Base-by-base conservation (phyloP, 1,140 invertebrate species). In the Brachystomella parvula region DNA sequence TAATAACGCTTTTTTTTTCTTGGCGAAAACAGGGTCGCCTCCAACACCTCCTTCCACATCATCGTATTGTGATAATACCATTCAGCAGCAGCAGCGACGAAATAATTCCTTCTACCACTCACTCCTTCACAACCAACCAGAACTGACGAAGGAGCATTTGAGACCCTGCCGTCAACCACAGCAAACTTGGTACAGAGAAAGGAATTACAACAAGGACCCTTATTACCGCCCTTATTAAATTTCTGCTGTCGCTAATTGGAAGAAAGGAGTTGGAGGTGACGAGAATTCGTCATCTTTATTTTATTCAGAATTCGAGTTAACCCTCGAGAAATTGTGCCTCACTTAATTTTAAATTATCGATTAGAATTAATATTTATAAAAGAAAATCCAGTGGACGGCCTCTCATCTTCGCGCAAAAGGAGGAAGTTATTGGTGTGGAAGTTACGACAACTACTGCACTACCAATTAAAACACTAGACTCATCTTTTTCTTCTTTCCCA, bases 21-120 rank as follows among this genome's bases (percentile, higher is more conserved):
- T 31, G 6, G 12, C 3, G 59, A 56, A 65, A 60, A 28, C 26
- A 58, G 63, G 35, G 63, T 68, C 64, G 26, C 61, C 64, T 64
- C 69, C 72, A 30, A 57, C 64, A 44, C 32, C 61, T 47, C 61
- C 67, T 32, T 67, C 72, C 47, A 66, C 69, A 21, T 69, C 69
- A 39, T 67, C 68, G 47, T 69, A 47, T 62, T 71, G 69, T 71
- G 72, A 73, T 73, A 70, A 21, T 3, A 26, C 12, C 30, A 56
- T 15, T 56, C 3, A 19, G 12, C 12, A 39, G 19, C 60, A 39
- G 33, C 60, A 62, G 29, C 39, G 47, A 62, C 65, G 63, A 17
- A 65, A 49, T 29, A 65, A 60, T 59, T 65, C 63, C 29, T 68
- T 68, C 39, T 71, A 71, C 47, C 69, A 71, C 53, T 56, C 69